Evolutionary conservation across 2,888 invertebrate species (phyloP).

Genomic region (Eristalinus sepulchralis): DNA sequence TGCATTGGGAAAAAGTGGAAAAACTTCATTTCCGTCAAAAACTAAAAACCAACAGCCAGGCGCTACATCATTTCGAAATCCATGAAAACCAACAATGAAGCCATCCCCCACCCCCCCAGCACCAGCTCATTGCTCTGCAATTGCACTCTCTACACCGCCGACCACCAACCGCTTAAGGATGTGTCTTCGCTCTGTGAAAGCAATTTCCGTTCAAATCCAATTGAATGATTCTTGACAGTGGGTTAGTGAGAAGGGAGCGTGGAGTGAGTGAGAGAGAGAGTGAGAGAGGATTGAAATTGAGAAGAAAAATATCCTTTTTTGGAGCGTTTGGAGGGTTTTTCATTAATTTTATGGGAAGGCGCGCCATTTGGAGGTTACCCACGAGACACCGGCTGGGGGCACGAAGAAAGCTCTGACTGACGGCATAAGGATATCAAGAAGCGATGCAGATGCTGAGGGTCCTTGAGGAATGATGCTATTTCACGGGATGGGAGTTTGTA

Average conservation of each 20-base stretch:
- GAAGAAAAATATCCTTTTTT: background rate
- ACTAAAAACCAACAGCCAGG: conserved; percentile 33
- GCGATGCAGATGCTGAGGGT: background rate
- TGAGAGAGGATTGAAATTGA: background rate
- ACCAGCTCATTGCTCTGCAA: conserved; percentile 29
- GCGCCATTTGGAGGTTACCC: background rate
- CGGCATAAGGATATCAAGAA: background rate
- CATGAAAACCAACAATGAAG: background rate
- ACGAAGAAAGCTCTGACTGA: background rate
- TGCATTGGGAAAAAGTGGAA: background rate
- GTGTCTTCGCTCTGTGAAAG: conserved; percentile 51
- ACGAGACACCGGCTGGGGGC: background rate
- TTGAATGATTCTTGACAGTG: conserved; percentile 51
- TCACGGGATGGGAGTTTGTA: background rate
- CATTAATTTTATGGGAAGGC: background rate
- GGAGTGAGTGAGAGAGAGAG: background rate
- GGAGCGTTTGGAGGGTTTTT: background rate
- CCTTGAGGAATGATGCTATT: background rate
- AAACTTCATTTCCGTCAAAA: conserved; percentile 57
- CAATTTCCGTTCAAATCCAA: conserved; percentile 70
- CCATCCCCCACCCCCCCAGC: conserved; percentile 14
- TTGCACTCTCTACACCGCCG: conserved; percentile 1
- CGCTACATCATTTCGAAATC: conserved; percentile 39
- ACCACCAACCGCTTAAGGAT: conserved; percentile 52
- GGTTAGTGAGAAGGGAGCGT: no score